Conservation (phyloP, 2,797 vertebrate genomes). For the Liasis olivaceus region DNA sequence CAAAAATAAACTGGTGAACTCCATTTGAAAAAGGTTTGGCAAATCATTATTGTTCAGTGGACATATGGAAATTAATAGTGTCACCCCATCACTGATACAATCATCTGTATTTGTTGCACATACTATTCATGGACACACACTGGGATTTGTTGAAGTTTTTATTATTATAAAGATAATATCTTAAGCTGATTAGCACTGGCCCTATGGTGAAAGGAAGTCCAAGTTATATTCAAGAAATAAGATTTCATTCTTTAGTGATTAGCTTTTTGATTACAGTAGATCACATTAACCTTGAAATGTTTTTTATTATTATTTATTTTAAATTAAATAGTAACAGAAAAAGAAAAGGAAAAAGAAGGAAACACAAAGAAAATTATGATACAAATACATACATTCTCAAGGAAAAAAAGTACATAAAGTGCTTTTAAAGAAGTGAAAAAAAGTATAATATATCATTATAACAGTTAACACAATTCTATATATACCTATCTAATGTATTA, state of each 20-base stretch:
- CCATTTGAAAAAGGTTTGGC: conserved; percentile 10
- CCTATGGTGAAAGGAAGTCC: conserved; percentile 8
- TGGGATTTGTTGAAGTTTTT: conserved; percentile 17
- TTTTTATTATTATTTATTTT: background rate
- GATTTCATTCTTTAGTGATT: conserved; percentile 7
- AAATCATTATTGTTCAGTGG: background rate
- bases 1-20: background rate
- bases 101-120: background rate
- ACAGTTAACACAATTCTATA: too few relatives aligned
- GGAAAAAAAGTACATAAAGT: too few relatives aligned
- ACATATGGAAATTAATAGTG: conserved; percentile 14
- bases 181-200: background rate
- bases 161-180: conserved; percentile 24
- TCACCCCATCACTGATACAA: background rate
- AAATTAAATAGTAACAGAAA: too few relatives aligned
- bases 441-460: too few relatives aligned
- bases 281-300: conserved; percentile 34
- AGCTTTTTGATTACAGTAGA: conserved; percentile 8
- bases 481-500: too few relatives aligned
- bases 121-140: background rate
- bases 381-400: too few relatives aligned
- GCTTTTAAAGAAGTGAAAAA: too few relatives aligned
- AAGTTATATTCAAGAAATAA: background rate
- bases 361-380: too few relatives aligned
- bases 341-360: too few relatives aligned